Percentiles rank a stretch among this genome's conserved stretches.
These are phyloP conservation scores for Eunapius fragilis DNA, from an alignment of 37 sponge, comb jelly and placozoan species.

Conservation along the genomic window DNA sequence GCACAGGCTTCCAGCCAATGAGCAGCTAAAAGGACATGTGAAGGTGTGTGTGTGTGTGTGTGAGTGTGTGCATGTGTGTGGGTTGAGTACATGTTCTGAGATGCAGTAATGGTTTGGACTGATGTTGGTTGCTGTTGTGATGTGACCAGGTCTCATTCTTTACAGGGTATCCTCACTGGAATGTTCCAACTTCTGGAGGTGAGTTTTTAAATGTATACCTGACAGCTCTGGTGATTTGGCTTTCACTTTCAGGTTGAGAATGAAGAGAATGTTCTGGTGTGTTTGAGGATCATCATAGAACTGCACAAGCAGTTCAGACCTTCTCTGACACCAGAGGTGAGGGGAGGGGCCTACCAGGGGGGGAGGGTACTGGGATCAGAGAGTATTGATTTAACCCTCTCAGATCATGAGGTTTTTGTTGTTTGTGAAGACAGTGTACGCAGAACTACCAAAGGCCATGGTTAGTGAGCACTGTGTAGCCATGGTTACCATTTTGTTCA, in stretches of 20 bases:
- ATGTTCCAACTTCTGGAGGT: neutral
- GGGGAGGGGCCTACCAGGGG: neutral
- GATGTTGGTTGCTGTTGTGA: too few species aligned
- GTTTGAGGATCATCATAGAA: slow-evolving; percentile 94
- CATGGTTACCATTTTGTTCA: too few species aligned
- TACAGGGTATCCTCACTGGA: too few species aligned
- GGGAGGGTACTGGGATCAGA: neutral
- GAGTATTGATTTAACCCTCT: too few species aligned
- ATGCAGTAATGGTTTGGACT: too few species aligned
- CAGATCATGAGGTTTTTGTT: slow-evolving; percentile 88
- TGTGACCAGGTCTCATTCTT: too few species aligned
- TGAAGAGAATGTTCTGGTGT: slow-evolving; percentile 96
- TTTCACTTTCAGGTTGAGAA: slow-evolving; percentile 78
- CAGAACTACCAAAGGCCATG: slow-evolving; percentile 88
- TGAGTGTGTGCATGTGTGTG: neutral
- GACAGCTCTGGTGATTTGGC: too few species aligned
- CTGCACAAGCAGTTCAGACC: slow-evolving; percentile 95
- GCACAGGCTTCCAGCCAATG: slow-evolving; percentile 92
- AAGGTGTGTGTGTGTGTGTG: slow-evolving; percentile 53
- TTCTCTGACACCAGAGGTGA: slow-evolving; percentile 77
- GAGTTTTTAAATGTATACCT: neutral
- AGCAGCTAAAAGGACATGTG: slow-evolving; percentile 81
- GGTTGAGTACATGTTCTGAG: neutral
- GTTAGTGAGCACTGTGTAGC: too few species aligned
- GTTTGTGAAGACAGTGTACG: slow-evolving; percentile 83